Conservation (phyloP, 2,113 vertebrate genomes). For the Dicrurus megarhynchus region DNA sequence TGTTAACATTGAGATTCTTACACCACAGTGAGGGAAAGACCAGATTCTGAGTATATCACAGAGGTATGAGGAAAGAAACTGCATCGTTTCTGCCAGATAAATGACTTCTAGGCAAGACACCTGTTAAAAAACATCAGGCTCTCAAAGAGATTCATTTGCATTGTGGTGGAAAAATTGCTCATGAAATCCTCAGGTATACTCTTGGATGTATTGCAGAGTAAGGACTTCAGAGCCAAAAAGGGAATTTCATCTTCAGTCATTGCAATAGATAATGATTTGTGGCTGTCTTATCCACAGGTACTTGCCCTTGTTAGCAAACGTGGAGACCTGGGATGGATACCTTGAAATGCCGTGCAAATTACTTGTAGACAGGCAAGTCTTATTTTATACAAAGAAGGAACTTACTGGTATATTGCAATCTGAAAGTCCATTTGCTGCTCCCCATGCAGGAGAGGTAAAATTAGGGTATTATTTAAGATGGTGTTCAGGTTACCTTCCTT, state of each 20-base stretch:
- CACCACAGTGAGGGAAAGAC: background rate
- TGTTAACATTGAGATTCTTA: background rate
- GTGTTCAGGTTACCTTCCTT: background rate
- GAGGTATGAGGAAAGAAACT: background rate
- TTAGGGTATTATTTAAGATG: background rate
- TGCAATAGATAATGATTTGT: background rate
- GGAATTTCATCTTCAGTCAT: background rate
- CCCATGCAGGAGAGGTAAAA: background rate
- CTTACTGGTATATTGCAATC: background rate
- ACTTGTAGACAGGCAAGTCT: background rate
- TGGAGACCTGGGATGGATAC: background rate
- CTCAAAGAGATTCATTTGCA: background rate
- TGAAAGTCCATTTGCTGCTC: background rate
- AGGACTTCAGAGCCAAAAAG: background rate
- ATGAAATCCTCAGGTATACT: background rate
- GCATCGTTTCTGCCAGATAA: background rate
- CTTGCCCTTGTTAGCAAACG: background rate
- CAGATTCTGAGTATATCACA: background rate
- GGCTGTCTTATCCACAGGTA: background rate
- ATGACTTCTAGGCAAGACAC: background rate
- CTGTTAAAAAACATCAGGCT: background rate
- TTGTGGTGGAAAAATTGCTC: background rate
- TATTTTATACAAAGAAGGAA: background rate
- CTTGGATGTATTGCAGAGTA: background rate
- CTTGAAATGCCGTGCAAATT: background rate